Evolutionary conservation across 2,797 vertebrate genomes (phyloP).

Genomic region (Scarus forsteni): DNA sequence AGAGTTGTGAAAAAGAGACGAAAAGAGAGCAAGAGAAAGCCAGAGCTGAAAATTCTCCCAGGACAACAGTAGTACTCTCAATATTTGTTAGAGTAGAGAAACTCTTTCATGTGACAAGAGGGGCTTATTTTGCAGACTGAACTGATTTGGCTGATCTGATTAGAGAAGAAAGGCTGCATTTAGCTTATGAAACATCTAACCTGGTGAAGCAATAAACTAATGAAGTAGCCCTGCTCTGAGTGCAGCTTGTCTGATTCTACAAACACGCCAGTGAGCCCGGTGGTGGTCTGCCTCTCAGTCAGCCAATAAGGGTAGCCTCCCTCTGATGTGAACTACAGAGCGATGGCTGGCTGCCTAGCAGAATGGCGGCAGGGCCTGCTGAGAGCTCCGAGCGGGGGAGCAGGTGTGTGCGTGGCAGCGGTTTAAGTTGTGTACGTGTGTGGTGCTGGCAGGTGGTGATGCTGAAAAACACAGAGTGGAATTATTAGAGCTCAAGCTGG

Average conservation of each 20-base stretch:
- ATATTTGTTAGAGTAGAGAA: conserved; percentile 3
- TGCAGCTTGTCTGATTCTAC: conserved; percentile 29
- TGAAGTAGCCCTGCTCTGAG: conserved; percentile 55
- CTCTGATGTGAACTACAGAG: conserved; percentile 61
- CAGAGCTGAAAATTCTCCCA: conserved; percentile 20
- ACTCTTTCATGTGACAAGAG: conserved; percentile 22
- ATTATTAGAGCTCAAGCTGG: conserved; percentile 4
- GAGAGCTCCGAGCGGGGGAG: conserved; percentile 42
- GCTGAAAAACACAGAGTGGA: conserved; percentile 38
- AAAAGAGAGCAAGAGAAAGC: background rate
- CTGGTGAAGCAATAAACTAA: conserved; percentile 60
- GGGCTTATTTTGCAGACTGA: conserved; percentile 42
- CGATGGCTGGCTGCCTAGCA: conserved; percentile 55
- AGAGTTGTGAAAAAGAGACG: background rate
- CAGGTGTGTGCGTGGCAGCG: conserved; percentile 58
- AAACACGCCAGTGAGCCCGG: conserved; percentile 19
- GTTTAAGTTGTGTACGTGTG: conserved; percentile 15
- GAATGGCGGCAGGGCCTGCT: conserved; percentile 52
- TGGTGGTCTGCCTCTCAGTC: conserved; percentile 19
- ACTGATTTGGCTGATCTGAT: conserved; percentile 61
- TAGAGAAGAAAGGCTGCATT: conserved; percentile 56
- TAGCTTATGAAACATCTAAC: conserved; percentile 66
- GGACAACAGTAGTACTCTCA: conserved; percentile 14
- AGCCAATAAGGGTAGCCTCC: conserved; percentile 22
- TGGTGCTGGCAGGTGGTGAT: conserved; percentile 44